Evolutionary conservation across 2,888 invertebrate species (phyloP), one percentile per base, ranked within the genome.

Genomic region (Acleris emargana): DNA sequence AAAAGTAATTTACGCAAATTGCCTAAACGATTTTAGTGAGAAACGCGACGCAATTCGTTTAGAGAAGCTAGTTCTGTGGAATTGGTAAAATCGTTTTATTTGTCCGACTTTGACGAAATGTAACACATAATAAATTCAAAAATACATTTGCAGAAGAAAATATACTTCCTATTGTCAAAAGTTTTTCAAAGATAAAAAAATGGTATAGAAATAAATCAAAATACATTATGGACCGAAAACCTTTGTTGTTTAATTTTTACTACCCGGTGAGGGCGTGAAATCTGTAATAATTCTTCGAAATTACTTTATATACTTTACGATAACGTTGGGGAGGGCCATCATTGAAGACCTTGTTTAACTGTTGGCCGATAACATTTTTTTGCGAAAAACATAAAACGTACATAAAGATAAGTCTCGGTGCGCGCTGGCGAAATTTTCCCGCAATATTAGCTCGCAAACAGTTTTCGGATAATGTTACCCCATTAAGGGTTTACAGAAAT

Each of bases 1-100:
- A 78, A 88, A 88, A 88, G 89, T 88, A 86, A 90, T 89, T 89
- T 87, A 83, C 86, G 87, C 83, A 88, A 89, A 90, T 89, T 88
- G 88, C 87, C 81, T 81, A 81, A 88, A 84, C 83, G 86, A 86
- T 87, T 88, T 88, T 88, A 85, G 83, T 81, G 81, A 83, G 80
- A 80, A 81, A 81, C 76, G 80, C 75, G 78, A 77, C 80, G 79
- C 82, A 76, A 82, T 88, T 84, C 85, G 76, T 82, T 83, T 80
- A 79, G 78, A 83, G 79, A 76, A 80, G 81, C 81, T 82, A 77
- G 74, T 78, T 78, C 75, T 76, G 70, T 71, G 68, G 70, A 72
- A 73, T 76, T 74, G 73, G 75, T 74, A 71, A 71, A 73, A 71
- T 66, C 71, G 71, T 49, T 42, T 42, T 38, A 43, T 54, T 54